phyloP scores from a whole-genome alignment of 2,888 invertebrate species.

The Halictus quadricinctus region DNA sequence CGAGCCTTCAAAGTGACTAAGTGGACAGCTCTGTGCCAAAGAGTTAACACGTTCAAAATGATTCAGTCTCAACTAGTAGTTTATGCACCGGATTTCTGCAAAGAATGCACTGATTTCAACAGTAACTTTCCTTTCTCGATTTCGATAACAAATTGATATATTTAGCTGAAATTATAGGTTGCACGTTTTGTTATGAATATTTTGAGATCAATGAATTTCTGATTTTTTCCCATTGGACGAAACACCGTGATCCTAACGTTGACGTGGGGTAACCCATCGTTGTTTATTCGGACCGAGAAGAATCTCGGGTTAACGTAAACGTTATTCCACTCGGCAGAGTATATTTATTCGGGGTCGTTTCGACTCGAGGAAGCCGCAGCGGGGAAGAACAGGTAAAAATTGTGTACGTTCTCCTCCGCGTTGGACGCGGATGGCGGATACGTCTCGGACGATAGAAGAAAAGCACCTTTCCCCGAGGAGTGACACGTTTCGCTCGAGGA shows the following conservation, averaged over 20 bases:
- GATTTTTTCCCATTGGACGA: background rate
- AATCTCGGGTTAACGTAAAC: background rate
- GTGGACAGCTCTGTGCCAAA: no score
- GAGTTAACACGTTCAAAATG: no score
- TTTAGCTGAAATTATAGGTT: background rate
- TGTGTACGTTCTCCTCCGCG: background rate
- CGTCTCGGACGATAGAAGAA: background rate
- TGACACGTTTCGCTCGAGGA: slow-evolving; percentile 20
- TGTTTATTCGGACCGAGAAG: background rate
- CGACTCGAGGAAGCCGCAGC: background rate
- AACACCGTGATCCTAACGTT: background rate
- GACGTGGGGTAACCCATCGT: background rate
- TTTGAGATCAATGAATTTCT: no score
- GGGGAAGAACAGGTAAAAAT: background rate
- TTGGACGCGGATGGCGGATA: background rate
- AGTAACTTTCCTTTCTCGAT: background rate
- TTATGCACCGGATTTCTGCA: no score
- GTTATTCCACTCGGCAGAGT: background rate
- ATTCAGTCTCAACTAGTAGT: no score
- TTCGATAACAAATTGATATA: background rate
- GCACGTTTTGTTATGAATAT: background rate
- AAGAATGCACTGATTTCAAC: no score
- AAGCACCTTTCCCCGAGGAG: background rate
- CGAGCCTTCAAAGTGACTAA: no score
- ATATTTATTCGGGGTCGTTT: background rate